Evolutionary conservation across 2,888 invertebrate species (phyloP).

Genomic region (Cecidostiba fungosa): DNA sequence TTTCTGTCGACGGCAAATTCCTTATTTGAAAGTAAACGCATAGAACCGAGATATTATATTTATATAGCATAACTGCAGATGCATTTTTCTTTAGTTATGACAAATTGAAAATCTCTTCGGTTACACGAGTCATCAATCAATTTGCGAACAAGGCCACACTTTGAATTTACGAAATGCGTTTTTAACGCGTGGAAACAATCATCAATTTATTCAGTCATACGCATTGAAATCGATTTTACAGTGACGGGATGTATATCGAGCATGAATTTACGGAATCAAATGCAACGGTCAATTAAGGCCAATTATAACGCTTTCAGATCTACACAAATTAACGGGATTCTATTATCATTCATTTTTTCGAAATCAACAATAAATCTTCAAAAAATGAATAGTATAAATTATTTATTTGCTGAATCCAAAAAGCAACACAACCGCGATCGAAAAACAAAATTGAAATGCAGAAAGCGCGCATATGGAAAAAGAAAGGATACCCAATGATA

Average conservation of each 20-base stretch:
- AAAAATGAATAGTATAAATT: no score
- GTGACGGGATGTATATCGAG: background rate
- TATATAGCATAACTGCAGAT: background rate
- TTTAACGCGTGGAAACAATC: background rate
- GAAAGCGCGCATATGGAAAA: background rate
- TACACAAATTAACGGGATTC: background rate
- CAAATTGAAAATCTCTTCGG: background rate
- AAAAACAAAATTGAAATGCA: background rate
- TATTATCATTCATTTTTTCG: no score
- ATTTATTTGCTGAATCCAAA: background rate
- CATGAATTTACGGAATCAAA: background rate
- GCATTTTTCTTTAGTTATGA: background rate
- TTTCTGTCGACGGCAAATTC: background rate
- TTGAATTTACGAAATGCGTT: background rate
- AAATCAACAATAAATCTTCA: no score
- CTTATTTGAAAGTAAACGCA: background rate
- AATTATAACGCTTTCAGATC: background rate
- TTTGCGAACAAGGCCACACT: background rate
- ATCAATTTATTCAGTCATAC: background rate
- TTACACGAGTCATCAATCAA: background rate
- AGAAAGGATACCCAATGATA: background rate
- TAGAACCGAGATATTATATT: no score
- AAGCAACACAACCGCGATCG: background rate
- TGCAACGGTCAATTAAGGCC: background rate
- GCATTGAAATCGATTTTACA: background rate